phyloP scores from a whole-genome alignment of 1,140 invertebrate species.

The Matsumurasca onukii region DNA sequence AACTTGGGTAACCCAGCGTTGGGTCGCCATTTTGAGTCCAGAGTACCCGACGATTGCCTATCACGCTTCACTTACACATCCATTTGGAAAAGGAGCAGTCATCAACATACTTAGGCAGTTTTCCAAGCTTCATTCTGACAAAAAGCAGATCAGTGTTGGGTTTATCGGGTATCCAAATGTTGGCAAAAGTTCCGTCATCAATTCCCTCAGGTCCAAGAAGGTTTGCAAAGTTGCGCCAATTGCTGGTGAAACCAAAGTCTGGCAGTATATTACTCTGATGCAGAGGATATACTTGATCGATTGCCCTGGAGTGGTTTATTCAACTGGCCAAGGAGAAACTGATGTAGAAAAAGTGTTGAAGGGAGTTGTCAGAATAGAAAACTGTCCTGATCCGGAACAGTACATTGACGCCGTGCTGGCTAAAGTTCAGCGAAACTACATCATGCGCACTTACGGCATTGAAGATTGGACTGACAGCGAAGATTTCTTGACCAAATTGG shows the following conservation, averaged over 20 bases:
- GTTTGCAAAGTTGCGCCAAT: slow-evolving; percentile 99
- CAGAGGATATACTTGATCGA: slow-evolving; percentile 96
- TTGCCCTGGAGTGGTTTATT: slow-evolving; percentile 98
- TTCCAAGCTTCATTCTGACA: slow-evolving; percentile 92
- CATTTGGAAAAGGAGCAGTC: slow-evolving; percentile 95
- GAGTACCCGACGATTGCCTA: slow-evolving; percentile 99
- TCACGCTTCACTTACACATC: slow-evolving; percentile 96
- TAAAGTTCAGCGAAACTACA: slow-evolving; percentile 86
- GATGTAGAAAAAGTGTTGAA: slow-evolving; percentile 97
- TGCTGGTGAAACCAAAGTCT: slow-evolving; percentile 99
- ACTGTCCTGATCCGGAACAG: slow-evolving; percentile 92
- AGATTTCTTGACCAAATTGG: slow-evolving; percentile 93
- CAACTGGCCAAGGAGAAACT: slow-evolving; percentile 85
- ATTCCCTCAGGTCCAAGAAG: slow-evolving; percentile 91
- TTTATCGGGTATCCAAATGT: slow-evolving; percentile 99
- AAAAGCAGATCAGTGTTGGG: slow-evolving; percentile 98
- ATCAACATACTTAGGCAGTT: slow-evolving; percentile 97
- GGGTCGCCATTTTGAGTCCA: slow-evolving; percentile 89
- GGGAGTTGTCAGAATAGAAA: slow-evolving; percentile 92
- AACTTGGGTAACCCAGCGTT: slow-evolving; percentile 95
- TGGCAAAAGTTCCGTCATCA: slow-evolving; percentile 98
- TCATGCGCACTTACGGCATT: slow-evolving; percentile 90
- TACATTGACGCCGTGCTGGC: slow-evolving; percentile 87
- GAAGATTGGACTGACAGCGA: slow-evolving; percentile 72
- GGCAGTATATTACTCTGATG: slow-evolving; percentile 99